phyloP scores from a whole-genome alignment of 1,140 invertebrate genomes.

The Diploscapter pachys region DNA sequence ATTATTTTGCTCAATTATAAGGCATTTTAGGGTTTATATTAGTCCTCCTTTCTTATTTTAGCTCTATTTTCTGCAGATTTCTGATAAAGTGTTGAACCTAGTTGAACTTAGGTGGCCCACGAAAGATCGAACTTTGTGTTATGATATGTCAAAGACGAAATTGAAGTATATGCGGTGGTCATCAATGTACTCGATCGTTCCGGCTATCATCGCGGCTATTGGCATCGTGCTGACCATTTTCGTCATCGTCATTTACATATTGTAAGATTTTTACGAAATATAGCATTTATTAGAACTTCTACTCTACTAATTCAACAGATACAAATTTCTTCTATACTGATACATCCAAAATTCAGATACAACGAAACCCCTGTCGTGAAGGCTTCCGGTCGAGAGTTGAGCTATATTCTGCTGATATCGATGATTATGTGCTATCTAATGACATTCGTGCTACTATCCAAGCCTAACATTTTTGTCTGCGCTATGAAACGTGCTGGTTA shows the following conservation, averaged over 20 bases:
- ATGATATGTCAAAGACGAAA: conserved; percentile 59
- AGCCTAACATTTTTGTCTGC: conserved; percentile 68
- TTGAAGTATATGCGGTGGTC: conserved; percentile 67
- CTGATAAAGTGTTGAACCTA: background rate
- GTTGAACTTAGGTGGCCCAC: conserved; percentile 51
- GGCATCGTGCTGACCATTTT: conserved; percentile 64
- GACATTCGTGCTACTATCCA: conserved; percentile 68
- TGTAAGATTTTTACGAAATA: conserved; percentile 29
- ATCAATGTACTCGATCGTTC: conserved; percentile 65
- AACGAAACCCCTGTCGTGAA: conserved; percentile 76
- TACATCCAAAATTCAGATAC: conserved; percentile 58
- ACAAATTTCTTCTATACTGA: conserved; percentile 4
- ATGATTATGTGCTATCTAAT: conserved; percentile 68
- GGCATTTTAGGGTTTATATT: no score
- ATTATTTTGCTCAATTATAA: no score
- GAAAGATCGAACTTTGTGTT: conserved; percentile 60
- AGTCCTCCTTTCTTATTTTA: no score
- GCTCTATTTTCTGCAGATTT: no score
- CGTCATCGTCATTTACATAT: conserved; percentile 62
- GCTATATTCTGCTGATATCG: conserved; percentile 71
- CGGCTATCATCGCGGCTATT: conserved; percentile 63
- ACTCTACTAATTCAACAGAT: background rate
- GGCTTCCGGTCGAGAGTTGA: conserved; percentile 77
- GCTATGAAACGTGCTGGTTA: conserved; percentile 67
- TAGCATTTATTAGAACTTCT: background rate